A percentile compares a stretch with the other conserved stretches of the same genome.
Evolutionary conservation across 2,888 invertebrate species (phyloP).

Genomic region (Philonicus albiceps): DNA sequence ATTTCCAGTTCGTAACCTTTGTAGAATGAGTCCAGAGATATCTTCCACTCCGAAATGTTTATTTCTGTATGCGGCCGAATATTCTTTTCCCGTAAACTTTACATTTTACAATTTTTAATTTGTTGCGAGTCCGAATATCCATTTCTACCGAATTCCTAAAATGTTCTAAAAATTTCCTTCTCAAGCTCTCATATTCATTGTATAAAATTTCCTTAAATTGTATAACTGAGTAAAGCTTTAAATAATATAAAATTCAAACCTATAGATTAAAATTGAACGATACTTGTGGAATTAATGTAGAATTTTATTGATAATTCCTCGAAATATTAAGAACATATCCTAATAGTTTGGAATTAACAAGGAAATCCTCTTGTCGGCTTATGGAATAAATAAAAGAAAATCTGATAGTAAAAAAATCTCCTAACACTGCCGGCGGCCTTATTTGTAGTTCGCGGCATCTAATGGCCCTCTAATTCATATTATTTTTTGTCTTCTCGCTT

Average conservation of each 20-base stretch:
- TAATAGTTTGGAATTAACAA: no score
- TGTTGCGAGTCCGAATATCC: not conserved
- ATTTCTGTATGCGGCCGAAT: not conserved
- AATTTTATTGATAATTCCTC: no score
- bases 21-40: not conserved
- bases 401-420: not conserved
- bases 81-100: not conserved
- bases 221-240: not conserved
- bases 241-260: not conserved
- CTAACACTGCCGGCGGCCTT: no score
- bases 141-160: no score
- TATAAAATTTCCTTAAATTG: not conserved
- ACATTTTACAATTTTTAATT: not conserved
- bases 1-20: not conserved
- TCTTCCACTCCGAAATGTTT: not conserved
- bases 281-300: not conserved
- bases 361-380: no score
- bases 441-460: no score
- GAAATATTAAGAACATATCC: no score
- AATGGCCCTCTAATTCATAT: no score
- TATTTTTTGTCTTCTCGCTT: no score
- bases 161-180: not conserved
- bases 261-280: not conserved
- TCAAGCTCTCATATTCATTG: not conserved
- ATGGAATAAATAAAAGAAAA: not conserved